Conservation (phyloP, 2,888 invertebrate species). For the Stenotaenia linearis region DNA sequence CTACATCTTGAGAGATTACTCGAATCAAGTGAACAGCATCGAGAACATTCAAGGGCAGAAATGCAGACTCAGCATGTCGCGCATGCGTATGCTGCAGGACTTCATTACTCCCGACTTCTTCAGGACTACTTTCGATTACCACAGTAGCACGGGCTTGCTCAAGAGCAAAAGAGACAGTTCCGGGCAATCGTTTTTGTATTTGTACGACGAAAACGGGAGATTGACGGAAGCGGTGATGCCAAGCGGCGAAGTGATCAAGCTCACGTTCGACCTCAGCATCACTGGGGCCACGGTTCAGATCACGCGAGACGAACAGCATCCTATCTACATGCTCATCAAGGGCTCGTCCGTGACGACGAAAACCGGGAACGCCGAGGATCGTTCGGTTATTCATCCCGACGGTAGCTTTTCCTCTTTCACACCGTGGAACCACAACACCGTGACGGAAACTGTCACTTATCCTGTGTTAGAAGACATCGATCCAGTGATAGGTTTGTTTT, state of each 20-base stretch:
- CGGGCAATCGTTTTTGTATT: slow-evolving; percentile 78
- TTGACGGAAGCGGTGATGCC: slow-evolving; percentile 86
- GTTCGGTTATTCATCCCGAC: slow-evolving; percentile 50
- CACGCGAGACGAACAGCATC: slow-evolving; percentile 52
- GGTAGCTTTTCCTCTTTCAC: slow-evolving; percentile 73
- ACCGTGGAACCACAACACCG: slow-evolving; percentile 81
- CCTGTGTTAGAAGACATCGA: slow-evolving; percentile 82
- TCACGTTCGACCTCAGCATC: slow-evolving; percentile 81
- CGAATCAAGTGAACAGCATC: slow-evolving; percentile 72
- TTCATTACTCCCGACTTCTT: slow-evolving; percentile 87
- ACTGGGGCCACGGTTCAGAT: slow-evolving; percentile 85
- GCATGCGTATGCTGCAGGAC: slow-evolving; percentile 86
- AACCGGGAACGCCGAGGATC: slow-evolving; percentile 50
- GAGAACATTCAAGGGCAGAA: slow-evolving; percentile 91
- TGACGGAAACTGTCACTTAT: slow-evolving; percentile 86
- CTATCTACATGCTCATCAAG: slow-evolving; percentile 67
- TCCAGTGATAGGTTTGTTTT: slow-evolving; percentile 80
- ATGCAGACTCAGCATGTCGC: slow-evolving; percentile 80
- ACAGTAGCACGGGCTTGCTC: slow-evolving; percentile 79
- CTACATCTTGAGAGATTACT: slow-evolving; percentile 50
- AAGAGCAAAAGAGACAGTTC: slow-evolving; percentile 84
- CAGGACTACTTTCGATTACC: slow-evolving; percentile 88
- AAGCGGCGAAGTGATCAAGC: slow-evolving; percentile 78
- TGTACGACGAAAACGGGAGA: slow-evolving; percentile 90
- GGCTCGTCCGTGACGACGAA: slow-evolving; percentile 77